Percentiles rank a stretch among this genome's conserved stretches.
Conservation (phyloP, 2,113 vertebrate species). For the Erythrolamprus reginae region DNA sequence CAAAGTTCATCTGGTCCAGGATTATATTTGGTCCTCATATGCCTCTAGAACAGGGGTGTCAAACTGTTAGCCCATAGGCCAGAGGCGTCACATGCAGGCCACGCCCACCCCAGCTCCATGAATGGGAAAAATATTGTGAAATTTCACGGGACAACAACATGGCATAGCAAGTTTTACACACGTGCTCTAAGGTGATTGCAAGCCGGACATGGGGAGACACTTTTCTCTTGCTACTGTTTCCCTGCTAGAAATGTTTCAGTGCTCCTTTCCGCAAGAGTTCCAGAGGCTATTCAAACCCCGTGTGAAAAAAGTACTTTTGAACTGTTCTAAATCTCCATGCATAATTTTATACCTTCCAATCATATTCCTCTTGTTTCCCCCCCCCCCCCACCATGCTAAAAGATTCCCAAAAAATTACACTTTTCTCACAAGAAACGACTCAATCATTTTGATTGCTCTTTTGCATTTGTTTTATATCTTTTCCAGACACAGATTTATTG, state of each 20-base stretch:
- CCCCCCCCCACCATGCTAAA: neutral
- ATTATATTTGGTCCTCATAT: neutral
- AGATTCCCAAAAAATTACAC: neutral
- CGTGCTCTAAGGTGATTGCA: neutral
- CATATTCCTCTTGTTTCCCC: neutral
- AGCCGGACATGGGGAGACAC: neutral
- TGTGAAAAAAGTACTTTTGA: neutral
- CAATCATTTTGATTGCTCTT: neutral
- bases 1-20: neutral
- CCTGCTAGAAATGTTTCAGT: neutral
- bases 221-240: neutral
- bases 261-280: neutral
- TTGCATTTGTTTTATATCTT: neutral
- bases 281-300: neutral
- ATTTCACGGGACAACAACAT: no score
- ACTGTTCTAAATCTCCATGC: neutral
- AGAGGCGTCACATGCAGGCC: no score
- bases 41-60: neutral
- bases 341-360: neutral
- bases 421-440: neutral
- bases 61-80: no score
- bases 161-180: no score
- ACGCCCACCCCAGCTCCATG: no score
- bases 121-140: no score
- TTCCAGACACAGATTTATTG: neutral